These are phyloP conservation scores for Callaeas wilsoni DNA, from an alignment of 2,113 vertebrate species.

Conservation along the genomic window DNA sequence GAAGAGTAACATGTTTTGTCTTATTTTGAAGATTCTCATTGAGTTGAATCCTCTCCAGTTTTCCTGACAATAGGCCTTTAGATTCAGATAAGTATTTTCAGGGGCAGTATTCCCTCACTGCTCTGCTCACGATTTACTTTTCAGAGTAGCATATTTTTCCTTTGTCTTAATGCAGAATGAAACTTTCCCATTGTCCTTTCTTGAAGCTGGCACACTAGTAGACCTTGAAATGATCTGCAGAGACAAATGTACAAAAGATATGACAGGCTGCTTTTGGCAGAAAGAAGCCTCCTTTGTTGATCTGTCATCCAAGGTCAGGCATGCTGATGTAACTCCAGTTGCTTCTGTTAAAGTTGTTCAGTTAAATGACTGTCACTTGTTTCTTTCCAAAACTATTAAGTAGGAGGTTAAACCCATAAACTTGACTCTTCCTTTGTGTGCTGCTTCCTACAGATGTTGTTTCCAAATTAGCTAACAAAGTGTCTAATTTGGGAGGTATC, in stretches of 20 bases:
- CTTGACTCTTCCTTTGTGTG: neutral
- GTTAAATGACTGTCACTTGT: neutral
- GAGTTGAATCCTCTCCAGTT: neutral
- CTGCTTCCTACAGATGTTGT: neutral
- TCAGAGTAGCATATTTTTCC: slow-evolving; percentile 4
- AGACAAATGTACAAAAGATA: slow-evolving; percentile 43
- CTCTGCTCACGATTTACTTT: neutral
- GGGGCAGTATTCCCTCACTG: neutral
- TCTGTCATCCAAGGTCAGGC: slow-evolving; percentile 40
- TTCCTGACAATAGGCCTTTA: neutral
- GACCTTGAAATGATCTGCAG: slow-evolving; percentile 44
- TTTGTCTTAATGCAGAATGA: neutral
- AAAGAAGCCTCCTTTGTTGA: slow-evolving; percentile 28
- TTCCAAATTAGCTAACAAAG: neutral
- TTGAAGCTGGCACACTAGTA: neutral
- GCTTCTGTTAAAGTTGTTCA: slow-evolving; percentile 6
- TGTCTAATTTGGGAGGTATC: neutral
- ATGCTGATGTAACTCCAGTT: neutral
- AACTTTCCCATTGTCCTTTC: slow-evolving; percentile 23
- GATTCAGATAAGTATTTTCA: neutral
- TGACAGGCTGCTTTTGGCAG: slow-evolving; percentile 31
- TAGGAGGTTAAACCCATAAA: neutral
- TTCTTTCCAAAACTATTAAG: neutral
- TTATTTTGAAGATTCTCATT: neutral
- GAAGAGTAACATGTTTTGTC: neutral